Evolutionary conservation across 2,797 vertebrate species (phyloP), one percentile per base, ranked within the genome.

Genomic region (Mormyrus proboscirostris): DNA sequence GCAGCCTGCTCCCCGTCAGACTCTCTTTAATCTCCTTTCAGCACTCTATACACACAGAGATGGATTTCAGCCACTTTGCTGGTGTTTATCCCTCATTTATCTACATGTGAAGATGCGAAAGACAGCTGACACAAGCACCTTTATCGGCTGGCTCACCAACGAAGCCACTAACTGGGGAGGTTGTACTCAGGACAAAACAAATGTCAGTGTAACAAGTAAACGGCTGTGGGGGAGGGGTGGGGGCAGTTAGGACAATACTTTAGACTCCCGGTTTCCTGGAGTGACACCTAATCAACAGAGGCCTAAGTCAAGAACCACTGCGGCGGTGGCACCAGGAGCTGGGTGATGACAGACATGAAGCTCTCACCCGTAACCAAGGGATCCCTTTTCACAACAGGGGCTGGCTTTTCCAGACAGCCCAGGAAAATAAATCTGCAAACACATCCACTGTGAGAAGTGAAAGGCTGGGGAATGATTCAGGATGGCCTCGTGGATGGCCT

Each of bases 271-370:
- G 53, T 87, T n/a, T 29, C 41, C 86, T 44, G 10, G 86, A 65
- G 59, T 65, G 38, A 87, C 53, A 44, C 55, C 53, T 41, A 87
- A 44, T 87, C 86, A 87, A 87, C 73, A 79, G 25, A 44, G 19
- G 87, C 25, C 44, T 10, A 82, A 88, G 88, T 33, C 51, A 57
- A 38, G 50, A 44, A 22, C 16, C 25, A 25, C 44, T 33, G 25
- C 33, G 47, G 49, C 0, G 10, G n/a, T 6, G 8, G 49, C 25
- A 51, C 88, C 10, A 25, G 8, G 41, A 38, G 73, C 51, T 33
- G 29, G n/a, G 25, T 88, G 49, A 88, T 73, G 8, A 88, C 9
- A 82, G 25, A 22, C 12, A 44, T 55, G 88, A 22, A 82, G 29
- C 88, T 88, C 53, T 82, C 51, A 22, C 38, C 57, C 25, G 7